phyloP scores from a whole-genome alignment of 2,888 invertebrate genomes.

The Cosmopolites sordidus region DNA sequence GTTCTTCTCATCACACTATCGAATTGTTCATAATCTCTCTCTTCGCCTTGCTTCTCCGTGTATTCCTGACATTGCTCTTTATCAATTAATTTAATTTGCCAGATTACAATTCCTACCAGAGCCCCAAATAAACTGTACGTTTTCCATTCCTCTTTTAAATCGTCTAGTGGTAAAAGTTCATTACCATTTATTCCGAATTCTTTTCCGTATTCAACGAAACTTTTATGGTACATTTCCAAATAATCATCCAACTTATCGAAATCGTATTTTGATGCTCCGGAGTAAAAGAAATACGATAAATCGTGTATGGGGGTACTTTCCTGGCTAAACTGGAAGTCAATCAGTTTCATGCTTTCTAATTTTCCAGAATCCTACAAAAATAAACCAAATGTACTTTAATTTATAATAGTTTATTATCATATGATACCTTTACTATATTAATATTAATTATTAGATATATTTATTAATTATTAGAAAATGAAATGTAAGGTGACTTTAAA shows the following conservation, averaged over 20 bases:
- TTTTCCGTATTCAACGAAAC: conserved; percentile 28
- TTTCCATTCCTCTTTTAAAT: conserved; percentile 19
- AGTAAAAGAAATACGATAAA: conserved; percentile 36
- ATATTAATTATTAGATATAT: no score
- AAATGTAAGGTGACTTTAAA: no score
- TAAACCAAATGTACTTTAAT: no score
- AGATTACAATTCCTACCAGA: conserved; percentile 6
- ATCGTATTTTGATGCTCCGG: conserved; percentile 32
- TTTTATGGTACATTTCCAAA: conserved; percentile 36
- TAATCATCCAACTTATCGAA: conserved; percentile 33
- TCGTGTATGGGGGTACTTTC: conserved; percentile 32
- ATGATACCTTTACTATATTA: no score
- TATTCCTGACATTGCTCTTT: conserved; percentile 3
- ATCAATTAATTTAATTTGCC: conserved; percentile 11
- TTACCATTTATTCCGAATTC: conserved; percentile 31
- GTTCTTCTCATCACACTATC: neutral
- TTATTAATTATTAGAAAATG: no score
- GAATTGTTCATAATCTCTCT: neutral
- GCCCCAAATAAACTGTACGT: conserved; percentile 9
- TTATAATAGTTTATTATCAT: no score
- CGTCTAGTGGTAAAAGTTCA: conserved; percentile 7
- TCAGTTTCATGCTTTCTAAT: conserved; percentile 22
- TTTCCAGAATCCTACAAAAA: conserved; percentile 23
- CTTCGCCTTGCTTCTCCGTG: neutral
- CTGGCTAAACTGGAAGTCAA: conserved; percentile 27